Base-by-base conservation (phyloP, 2,113 vertebrate species). In the Apteryx owenii region DNA sequence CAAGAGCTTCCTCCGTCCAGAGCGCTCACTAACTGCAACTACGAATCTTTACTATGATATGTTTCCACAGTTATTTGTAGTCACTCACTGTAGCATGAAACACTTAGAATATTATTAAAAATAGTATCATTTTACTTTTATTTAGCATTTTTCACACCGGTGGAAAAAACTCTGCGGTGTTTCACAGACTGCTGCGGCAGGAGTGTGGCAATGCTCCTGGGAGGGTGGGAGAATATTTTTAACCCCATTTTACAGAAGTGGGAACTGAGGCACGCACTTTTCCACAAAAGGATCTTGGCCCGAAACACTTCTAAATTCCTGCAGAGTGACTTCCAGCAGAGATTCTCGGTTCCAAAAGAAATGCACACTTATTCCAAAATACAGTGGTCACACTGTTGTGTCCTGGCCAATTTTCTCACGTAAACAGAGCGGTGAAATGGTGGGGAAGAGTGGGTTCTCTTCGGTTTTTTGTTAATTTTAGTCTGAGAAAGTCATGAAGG, bases 171-270 rank as follows among this genome's bases (percentile, higher is more conserved):
- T 91, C 72, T 46, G 90, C 9, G 83, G 88, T 68, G 61, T 73
- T 76, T 62, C 70, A 64, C 95, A 77, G 83, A 91, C 85, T 60
- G 85, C 93, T n/a, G 77, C 0, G 17, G 90, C 68, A 19, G 46
- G 90, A 96, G 77, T 42, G 90, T 48, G 88, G 95, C 85, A 95
- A 85, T 19, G n/a, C 82, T 40, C 64, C 60, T 5, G 81, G 77
- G 77, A 86, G 38, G 89, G 65, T 70, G 51, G 56, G 60, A 58
- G 76, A 81, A 44, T 96, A 95, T 93, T 95, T 92, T 96, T 92
- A 95, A 94, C 93, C 92, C 93, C 85, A 9, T 81, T 84, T 94
- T 87, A 93, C 95, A 95, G 90, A 90, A 92, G 92, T 81, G 94
- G 95, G 86, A 93, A 89, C 77, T 48, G 58, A 96, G 80, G 90